Base-by-base conservation (phyloP, 2,888 invertebrate genomes). In the Archips xylosteana region DNA sequence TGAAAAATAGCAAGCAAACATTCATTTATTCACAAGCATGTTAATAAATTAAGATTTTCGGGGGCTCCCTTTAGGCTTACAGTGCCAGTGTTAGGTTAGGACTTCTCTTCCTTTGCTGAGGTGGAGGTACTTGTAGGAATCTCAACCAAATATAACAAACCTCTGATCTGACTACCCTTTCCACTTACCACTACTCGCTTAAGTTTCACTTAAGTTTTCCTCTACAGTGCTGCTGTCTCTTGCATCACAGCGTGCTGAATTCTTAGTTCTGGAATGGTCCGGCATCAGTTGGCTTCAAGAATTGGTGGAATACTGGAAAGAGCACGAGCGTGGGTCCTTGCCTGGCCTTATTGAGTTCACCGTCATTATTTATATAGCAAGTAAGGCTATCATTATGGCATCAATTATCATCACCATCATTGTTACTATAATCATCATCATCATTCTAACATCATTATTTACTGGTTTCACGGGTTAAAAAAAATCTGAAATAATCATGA, bases 171-270 rank as follows among this genome's bases (percentile, higher is more conserved):
- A 23, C 23, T 23, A 23, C 23, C 23, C 23, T 23, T 23, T 23
- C 1, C 23, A 23, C 1, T 23, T 23, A 23, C 23, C 23, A 23
- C 23, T 23, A 23, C 23, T 23, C 23, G 23, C 23, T 23, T 23
- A 23, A 23, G 23, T 23, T 23, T 23, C 23, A 23, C 23, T 23
- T 23, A 10, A 12, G 3, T 5, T 36, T 71, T 80, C 66, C 47
- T 78, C 87, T 86, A 6, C 87, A 98, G 99, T 97, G 94, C 95
- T 99, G 75, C 95, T 99, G 65, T 99, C 99, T 62, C 95, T 98
- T 82, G 98, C 99, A 6, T 99, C 99, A 0, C 98, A 99, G 93
- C 95, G 99, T 71, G 96, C 98, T 57, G 98, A 99, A 90, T 97
- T 96, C 81, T 89, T 98, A 9, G 95, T 96, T 1, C 95, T 97